These are phyloP conservation scores for Rhabdophis nuchalis DNA, from an alignment of 2,797 vertebrate genomes.

Conservation along the genomic window DNA sequence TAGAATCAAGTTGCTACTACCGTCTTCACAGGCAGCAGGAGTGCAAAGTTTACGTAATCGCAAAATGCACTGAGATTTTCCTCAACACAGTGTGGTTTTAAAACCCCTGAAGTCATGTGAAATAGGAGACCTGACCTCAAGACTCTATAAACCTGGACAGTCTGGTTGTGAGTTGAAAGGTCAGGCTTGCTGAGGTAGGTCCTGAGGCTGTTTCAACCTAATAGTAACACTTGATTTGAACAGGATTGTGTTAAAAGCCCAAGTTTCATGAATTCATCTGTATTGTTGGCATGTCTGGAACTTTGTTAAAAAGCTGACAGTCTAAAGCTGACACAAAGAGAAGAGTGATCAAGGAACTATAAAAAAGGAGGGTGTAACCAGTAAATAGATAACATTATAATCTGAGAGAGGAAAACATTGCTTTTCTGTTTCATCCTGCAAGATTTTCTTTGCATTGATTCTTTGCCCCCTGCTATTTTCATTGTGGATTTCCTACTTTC, in stretches of 20 bases:
- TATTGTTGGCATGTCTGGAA: constrained; percentile 52
- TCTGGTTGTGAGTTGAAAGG: constrained; percentile 58
- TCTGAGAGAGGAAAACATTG: constrained; percentile 35
- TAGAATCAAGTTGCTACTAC: constrained; percentile 38
- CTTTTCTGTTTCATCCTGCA: constrained; percentile 34
- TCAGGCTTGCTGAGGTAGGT: constrained; percentile 54
- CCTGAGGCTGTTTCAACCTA: constrained; percentile 58
- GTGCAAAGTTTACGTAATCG: constrained; percentile 43
- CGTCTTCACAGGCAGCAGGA: constrained; percentile 40
- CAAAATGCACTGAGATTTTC: constrained; percentile 57
- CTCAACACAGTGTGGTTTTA: constrained; percentile 40
- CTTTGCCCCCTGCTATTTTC: constrained; percentile 29
- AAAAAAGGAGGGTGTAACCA: constrained; percentile 22
- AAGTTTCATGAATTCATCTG: constrained; percentile 42
- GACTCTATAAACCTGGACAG: constrained; percentile 51
- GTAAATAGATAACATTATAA: constrained; percentile 33
- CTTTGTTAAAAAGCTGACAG: constrained; percentile 40
- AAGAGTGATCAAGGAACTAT: constrained; percentile 38
- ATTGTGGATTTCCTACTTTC: constrained; percentile 13
- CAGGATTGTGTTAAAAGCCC: constrained; percentile 44
- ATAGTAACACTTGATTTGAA: constrained; percentile 59
- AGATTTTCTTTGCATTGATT: constrained; percentile 41
- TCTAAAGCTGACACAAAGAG: constrained; percentile 46
- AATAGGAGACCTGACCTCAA: constrained; percentile 60
- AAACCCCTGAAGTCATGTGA: constrained; percentile 58